These are phyloP conservation scores for Chymomyza fuscimana DNA, from an alignment of 2,888 invertebrate species.

Conservation along the genomic window DNA sequence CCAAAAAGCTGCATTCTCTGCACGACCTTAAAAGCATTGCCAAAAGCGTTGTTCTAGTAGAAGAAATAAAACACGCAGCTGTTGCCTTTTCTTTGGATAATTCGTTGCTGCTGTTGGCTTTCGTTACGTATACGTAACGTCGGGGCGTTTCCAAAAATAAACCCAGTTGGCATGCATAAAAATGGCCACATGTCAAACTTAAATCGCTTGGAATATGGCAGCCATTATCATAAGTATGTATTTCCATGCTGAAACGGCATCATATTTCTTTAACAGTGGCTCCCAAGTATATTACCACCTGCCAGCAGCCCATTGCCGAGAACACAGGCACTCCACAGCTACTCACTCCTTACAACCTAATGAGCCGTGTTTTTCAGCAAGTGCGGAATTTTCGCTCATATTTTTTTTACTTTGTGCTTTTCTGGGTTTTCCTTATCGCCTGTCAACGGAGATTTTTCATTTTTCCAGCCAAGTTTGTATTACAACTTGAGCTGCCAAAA, in stretches of 20 bases:
- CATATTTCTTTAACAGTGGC: not conserved
- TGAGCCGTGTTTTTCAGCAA: slow-evolving; percentile 17
- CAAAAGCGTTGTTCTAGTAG: slow-evolving; percentile 2
- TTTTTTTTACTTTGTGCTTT: not conserved
- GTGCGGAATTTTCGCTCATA: slow-evolving; percentile 25
- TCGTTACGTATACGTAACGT: not conserved
- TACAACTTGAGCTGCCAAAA: not conserved
- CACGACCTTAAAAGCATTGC: slow-evolving; percentile 10
- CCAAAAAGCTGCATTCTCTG: not conserved
- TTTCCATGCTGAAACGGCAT: not conserved
- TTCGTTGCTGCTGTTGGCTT: not conserved
- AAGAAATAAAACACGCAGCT: not conserved
- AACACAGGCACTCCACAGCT: not conserved
- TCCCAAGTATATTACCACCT: not conserved
- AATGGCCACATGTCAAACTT: not conserved
- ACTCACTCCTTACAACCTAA: slow-evolving; percentile 1
- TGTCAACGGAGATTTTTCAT: slow-evolving; percentile 60
- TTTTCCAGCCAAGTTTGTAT: slow-evolving; percentile 5
- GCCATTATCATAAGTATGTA: slow-evolving; percentile 6
- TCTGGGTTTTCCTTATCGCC: slow-evolving; percentile 17
- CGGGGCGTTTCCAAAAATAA: not conserved
- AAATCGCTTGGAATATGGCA: not conserved
- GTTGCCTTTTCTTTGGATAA: not conserved
- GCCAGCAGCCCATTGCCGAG: not conserved
- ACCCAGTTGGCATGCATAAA: not conserved